Percentiles rank a stretch among this genome's conserved stretches.
Conservation (phyloP, 2,113 vertebrate genomes). For the Ptyas mucosa region DNA sequence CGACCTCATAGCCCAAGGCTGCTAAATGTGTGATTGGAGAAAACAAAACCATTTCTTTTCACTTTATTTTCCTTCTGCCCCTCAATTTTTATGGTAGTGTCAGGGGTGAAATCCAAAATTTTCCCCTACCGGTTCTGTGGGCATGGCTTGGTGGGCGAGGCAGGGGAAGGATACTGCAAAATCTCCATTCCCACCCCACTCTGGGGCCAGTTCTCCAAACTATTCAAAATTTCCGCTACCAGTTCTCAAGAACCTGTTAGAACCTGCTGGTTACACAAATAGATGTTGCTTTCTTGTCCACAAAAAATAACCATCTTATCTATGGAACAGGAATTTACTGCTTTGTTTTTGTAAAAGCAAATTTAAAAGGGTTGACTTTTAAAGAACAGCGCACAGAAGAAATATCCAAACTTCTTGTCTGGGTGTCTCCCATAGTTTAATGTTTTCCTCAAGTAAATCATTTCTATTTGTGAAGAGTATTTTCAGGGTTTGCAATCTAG, state of each 20-base stretch:
- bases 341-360: neutral
- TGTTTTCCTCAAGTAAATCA: neutral
- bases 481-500: neutral
- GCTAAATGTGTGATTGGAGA: neutral
- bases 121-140: no score
- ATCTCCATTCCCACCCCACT: no score
- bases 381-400: neutral
- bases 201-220: no score
- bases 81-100: neutral
- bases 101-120: no score
- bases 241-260: no score
- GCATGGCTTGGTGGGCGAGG: no score
- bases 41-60: neutral
- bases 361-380: neutral
- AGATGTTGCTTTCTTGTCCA: neutral
- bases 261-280: neutral
- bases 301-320: neutral
- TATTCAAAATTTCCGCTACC: no score
- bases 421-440: neutral
- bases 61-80: no score
- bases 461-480: neutral
- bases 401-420: neutral
- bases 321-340: neutral
- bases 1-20: neutral
- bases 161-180: no score